Percentiles rank a stretch among this genome's conserved stretches.
These are phyloP conservation scores for Teleogryllus oceanicus DNA, from an alignment of 2,888 invertebrate species.

Conservation along the genomic window DNA sequence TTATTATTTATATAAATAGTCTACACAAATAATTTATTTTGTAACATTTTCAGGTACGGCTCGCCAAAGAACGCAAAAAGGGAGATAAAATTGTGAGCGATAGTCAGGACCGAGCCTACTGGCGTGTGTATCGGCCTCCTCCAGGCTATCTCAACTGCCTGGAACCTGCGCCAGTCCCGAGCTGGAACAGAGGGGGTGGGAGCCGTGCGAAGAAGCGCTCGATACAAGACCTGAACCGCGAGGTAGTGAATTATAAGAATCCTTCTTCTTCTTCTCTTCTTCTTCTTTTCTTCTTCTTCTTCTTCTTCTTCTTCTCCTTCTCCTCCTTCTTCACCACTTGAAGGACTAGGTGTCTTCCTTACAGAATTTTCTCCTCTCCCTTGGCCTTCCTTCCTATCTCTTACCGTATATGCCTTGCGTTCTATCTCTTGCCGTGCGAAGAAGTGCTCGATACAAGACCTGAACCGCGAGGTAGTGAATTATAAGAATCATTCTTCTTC, in stretches of 20 bases:
- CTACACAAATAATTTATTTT: not conserved
- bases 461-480: conserved; percentile 68
- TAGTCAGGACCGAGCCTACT: conserved; percentile 96
- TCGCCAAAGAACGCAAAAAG: conserved; percentile 92
- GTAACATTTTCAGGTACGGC: conserved; percentile 60
- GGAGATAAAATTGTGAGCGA: conserved; percentile 94
- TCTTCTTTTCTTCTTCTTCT: no score
- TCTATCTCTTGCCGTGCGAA: conserved; percentile 41
- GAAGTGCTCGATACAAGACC: conserved; percentile 69
- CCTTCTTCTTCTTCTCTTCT: not conserved
- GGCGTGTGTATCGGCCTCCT: conserved; percentile 92
- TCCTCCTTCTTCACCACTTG: conserved; percentile 33
- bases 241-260: conserved; percentile 54
- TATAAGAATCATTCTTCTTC: not conserved
- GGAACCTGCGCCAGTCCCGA: conserved; percentile 82
- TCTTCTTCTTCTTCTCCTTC: no score
- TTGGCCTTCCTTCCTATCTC: no score
- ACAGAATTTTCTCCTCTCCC: no score
- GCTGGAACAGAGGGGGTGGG: conserved; percentile 58
- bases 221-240: conserved; percentile 72
- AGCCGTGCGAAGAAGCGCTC: conserved; percentile 56
- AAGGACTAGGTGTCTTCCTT: not conserved
- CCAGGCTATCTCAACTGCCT: conserved; percentile 81
- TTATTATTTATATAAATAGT: not conserved
- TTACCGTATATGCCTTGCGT: no score